Conservation (phyloP, 2,797 vertebrate species). For the Pantherophis alleghaniensis region DNA sequence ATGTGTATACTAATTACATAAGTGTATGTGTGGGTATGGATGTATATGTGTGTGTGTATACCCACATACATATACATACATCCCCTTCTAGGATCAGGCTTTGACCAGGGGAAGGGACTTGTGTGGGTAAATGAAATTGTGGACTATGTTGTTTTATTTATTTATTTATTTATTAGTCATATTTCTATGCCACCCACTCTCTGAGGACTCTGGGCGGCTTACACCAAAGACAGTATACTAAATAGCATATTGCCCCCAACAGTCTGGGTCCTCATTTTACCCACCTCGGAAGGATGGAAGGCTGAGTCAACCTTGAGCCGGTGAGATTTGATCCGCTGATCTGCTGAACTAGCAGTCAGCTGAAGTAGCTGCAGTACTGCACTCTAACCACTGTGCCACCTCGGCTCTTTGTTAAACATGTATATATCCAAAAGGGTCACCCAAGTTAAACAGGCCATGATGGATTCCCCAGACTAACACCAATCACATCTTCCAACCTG, state of each 20-base stretch:
- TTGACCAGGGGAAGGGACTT: not conserved
- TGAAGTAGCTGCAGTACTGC: too few relatives aligned
- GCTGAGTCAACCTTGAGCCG: too few relatives aligned
- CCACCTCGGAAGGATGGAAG: too few relatives aligned
- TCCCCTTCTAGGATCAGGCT: not conserved
- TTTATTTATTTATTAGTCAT: too few relatives aligned
- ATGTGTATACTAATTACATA: not conserved
- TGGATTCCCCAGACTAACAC: not conserved
- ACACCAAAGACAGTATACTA: too few relatives aligned
- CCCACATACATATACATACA: not conserved
- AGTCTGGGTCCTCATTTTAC: too few relatives aligned
- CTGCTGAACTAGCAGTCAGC: too few relatives aligned
- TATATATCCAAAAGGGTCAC: not conserved
- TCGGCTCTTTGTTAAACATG: not conserved
- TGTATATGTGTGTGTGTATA: not conserved
- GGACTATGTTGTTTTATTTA: not conserved
- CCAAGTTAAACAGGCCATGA: not conserved
- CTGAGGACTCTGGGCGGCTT: too few relatives aligned
- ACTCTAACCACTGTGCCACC: too few relatives aligned
- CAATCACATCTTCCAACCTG: not conserved
- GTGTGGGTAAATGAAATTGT: not conserved
- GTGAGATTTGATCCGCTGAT: too few relatives aligned
- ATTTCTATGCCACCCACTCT: too few relatives aligned
- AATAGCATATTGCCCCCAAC: too few relatives aligned
- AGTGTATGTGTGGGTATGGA: not conserved